Evolutionary conservation across 2,797 vertebrate species (phyloP).

Genomic region (Lithobates sylvaticus): DNA sequence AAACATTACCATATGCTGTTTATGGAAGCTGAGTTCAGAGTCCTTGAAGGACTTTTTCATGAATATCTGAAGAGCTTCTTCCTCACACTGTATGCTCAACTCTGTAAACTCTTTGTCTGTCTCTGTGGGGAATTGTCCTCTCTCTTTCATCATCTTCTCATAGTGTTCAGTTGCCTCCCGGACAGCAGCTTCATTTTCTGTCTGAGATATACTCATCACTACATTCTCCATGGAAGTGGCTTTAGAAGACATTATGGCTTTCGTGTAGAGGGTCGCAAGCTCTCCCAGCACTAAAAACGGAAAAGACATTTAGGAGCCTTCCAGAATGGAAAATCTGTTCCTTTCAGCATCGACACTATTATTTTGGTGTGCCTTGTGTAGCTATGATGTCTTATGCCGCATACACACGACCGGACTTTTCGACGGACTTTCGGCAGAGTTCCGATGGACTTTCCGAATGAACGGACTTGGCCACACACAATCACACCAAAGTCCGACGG

Average conservation of each 20-base stretch:
- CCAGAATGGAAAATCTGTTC: too few relatives aligned
- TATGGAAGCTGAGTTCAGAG: constrained; percentile 46
- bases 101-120: constrained; percentile 53
- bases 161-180: constrained; percentile 63
- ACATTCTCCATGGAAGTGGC: constrained; percentile 70
- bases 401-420: too few relatives aligned
- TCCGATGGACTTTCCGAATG: too few relatives aligned
- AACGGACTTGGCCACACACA: too few relatives aligned
- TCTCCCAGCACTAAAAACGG: constrained; percentile 64
- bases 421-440: too few relatives aligned
- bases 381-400: too few relatives aligned
- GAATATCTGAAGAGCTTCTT: constrained; percentile 63
- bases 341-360: too few relatives aligned
- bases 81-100: constrained; percentile 61
- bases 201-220: constrained; percentile 65
- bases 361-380: too few relatives aligned
- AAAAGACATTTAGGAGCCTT: background rate
- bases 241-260: constrained; percentile 65
- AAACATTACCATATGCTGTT: background rate
- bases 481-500: too few relatives aligned
- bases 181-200: constrained; percentile 67
- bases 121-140: constrained; percentile 63
- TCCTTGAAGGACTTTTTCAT: constrained; percentile 69
- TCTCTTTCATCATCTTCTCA: constrained; percentile 61
- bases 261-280: constrained; percentile 65